Evolutionary conservation across 2,797 vertebrate species (phyloP).

Genomic region (Enteromius anoplus): DNA sequence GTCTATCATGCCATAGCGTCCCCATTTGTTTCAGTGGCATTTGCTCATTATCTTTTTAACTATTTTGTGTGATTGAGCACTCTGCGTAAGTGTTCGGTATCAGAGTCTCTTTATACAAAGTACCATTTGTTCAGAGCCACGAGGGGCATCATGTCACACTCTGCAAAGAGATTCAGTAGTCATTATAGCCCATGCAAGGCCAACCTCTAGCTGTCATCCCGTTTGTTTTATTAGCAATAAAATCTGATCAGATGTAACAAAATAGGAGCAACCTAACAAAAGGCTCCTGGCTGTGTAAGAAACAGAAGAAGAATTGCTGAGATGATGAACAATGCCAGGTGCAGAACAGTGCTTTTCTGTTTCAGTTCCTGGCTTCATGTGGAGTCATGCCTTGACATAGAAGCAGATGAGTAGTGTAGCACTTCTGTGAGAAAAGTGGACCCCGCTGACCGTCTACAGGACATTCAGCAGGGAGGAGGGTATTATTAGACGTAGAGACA

Average conservation of each 20-base stretch:
- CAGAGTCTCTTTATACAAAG: not conserved
- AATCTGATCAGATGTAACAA: conserved; percentile 12
- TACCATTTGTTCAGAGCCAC: conserved; percentile 16
- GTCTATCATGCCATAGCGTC: not conserved
- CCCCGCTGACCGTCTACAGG: conserved; percentile 9
- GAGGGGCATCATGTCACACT: not conserved
- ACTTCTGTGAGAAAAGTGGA: conserved; percentile 19
- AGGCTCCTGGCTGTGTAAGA: not conserved
- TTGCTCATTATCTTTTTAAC: not conserved
- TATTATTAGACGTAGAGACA: conserved; percentile 19
- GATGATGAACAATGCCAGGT: conserved; percentile 25
- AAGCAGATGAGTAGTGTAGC: conserved; percentile 7
- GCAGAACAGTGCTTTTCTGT: not conserved
- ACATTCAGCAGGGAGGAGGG: conserved; percentile 9
- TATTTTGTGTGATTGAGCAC: not conserved
- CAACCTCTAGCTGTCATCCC: not conserved
- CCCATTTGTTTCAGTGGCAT: not conserved
- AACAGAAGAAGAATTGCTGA: conserved; percentile 9
- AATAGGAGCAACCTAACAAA: conserved; percentile 20
- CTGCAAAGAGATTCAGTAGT: conserved; percentile 11
- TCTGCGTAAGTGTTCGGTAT: not conserved
- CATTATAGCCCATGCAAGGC: conserved; percentile 3
- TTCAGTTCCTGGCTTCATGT: conserved; percentile 2
- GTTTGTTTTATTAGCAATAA: conserved; percentile 2
- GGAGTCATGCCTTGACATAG: not conserved